A percentile compares a stretch with the other conserved stretches of the same genome.
Evolutionary conservation across 2,797 vertebrate genomes (phyloP).

Genomic region (Choloepus didactylus): DNA sequence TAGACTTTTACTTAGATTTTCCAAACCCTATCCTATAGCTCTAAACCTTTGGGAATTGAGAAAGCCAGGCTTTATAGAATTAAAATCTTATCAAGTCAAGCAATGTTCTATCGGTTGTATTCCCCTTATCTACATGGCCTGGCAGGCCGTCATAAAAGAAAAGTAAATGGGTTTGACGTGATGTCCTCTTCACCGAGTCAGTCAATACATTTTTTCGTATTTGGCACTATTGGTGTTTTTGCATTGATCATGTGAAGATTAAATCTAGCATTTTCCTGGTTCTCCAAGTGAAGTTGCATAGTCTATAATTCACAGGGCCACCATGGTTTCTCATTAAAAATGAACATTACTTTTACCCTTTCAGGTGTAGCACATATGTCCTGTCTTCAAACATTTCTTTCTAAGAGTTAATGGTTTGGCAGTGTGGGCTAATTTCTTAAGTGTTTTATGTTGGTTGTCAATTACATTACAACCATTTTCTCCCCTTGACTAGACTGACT

Average conservation of each 20-base stretch:
- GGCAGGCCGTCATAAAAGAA: neutral
- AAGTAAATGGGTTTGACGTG: neutral
- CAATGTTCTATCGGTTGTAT: neutral
- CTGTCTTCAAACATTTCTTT: neutral
- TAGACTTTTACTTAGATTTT: neutral
- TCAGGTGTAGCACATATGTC: neutral
- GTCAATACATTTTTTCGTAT: neutral
- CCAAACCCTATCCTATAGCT: neutral
- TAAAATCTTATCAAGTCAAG: neutral
- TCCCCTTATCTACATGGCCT: neutral
- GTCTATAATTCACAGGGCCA: slow-evolving; percentile 23
- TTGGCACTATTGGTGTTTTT: slow-evolving; percentile 40
- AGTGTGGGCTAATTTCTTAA: slow-evolving; percentile 32
- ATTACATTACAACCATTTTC: slow-evolving; percentile 40
- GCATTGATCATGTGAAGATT: neutral
- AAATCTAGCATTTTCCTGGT: neutral
- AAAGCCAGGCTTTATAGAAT: neutral
- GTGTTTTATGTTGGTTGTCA: slow-evolving; percentile 38
- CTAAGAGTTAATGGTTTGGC: slow-evolving; percentile 16
- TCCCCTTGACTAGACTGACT: slow-evolving; percentile 28
- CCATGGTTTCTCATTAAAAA: slow-evolving; percentile 66
- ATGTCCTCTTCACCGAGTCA: neutral
- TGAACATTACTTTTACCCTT: slow-evolving; percentile 57
- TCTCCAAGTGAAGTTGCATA: slow-evolving; percentile 26
- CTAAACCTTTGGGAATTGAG: neutral